phyloP scores from a whole-genome alignment of 1,140 invertebrate species.

The Notospermus geniculatus region DNA sequence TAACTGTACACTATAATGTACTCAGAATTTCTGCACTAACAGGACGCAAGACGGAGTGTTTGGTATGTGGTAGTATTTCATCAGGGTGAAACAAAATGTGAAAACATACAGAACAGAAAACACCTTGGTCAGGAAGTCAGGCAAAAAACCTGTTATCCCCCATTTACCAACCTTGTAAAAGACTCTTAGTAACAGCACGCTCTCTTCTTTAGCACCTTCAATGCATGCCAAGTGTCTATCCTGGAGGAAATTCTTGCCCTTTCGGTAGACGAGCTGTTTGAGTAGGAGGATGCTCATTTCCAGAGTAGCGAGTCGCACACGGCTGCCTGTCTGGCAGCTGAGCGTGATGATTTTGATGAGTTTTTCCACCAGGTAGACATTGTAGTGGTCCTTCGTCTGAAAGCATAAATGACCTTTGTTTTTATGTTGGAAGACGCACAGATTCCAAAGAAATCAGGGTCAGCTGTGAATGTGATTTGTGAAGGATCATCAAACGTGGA shows the following conservation, averaged over 20 bases:
- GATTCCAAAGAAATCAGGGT: too few species aligned
- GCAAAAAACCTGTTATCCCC: constrained; percentile 12
- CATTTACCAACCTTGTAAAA: constrained; percentile 76
- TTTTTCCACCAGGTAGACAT: constrained; percentile 73
- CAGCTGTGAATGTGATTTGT: too few species aligned
- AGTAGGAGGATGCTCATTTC: constrained; percentile 83
- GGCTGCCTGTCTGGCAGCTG: constrained; percentile 70
- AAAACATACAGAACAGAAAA: too few species aligned
- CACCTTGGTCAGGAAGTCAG: too few species aligned
- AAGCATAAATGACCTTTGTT: constrained; percentile 26
- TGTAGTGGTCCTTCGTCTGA: constrained; percentile 62
- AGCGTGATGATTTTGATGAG: constrained; percentile 75
- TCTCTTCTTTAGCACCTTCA: constrained; percentile 79
- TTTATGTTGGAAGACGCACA: constrained; percentile 49
- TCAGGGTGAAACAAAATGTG: too few species aligned
- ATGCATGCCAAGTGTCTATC: constrained; percentile 69
- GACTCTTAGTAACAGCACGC: constrained; percentile 80
- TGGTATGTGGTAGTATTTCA: too few species aligned
- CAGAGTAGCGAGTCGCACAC: constrained; percentile 85
- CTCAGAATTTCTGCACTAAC: too few species aligned
- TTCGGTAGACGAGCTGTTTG: constrained; percentile 58
- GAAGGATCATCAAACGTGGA: not conserved
- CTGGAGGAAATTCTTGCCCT: constrained; percentile 61
- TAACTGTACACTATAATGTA: too few species aligned
- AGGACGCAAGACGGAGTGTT: too few species aligned